Percentiles rank a stretch among this genome's conserved stretches.
Evolutionary conservation across 2,888 invertebrate species (phyloP).

Genomic region (Oscheius onirici): DNA sequence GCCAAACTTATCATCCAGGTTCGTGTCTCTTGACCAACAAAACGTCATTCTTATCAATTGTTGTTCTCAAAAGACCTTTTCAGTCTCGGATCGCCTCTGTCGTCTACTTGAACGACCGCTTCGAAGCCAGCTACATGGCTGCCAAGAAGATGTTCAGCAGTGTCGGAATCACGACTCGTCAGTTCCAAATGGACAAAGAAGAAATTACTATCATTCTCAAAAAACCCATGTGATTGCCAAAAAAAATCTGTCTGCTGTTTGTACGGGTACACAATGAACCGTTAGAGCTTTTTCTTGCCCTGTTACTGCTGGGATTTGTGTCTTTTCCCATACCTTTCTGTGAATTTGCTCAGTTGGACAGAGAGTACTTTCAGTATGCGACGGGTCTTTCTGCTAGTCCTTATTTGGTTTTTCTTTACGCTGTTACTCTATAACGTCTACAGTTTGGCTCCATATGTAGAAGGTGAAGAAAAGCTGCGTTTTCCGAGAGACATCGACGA

Average conservation of each 20-base stretch:
- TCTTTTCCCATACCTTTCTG: no score
- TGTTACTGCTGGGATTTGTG: not conserved
- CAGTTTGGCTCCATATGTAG: slow-evolving; percentile 5
- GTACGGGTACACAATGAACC: not conserved
- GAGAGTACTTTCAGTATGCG: no score
- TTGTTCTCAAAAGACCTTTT: slow-evolving; percentile 18
- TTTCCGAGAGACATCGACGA: slow-evolving; percentile 34
- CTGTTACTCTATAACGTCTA: slow-evolving; percentile 5
- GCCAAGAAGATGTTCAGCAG: slow-evolving; percentile 43
- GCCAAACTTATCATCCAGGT: slow-evolving; percentile 79
- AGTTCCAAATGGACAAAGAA: slow-evolving; percentile 23
- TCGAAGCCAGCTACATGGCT: slow-evolving; percentile 35
- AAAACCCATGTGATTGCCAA: not conserved
- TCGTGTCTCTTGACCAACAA: not conserved
- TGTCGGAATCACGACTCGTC: slow-evolving; percentile 35
- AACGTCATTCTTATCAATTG: not conserved
- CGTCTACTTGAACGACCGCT: slow-evolving; percentile 41
- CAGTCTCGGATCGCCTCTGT: slow-evolving; percentile 41
- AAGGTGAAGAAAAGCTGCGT: slow-evolving; percentile 4
- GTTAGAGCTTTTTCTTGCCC: no score
- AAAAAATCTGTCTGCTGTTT: not conserved
- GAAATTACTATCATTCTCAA: slow-evolving; percentile 7
- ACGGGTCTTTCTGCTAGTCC: not conserved
- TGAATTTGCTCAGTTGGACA: no score
- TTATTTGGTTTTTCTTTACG: slow-evolving; percentile 17